Evolutionary conservation across 2,888 invertebrate species (phyloP), one percentile per base, ranked within the genome.

Genomic region (Agrotis exclamationis): DNA sequence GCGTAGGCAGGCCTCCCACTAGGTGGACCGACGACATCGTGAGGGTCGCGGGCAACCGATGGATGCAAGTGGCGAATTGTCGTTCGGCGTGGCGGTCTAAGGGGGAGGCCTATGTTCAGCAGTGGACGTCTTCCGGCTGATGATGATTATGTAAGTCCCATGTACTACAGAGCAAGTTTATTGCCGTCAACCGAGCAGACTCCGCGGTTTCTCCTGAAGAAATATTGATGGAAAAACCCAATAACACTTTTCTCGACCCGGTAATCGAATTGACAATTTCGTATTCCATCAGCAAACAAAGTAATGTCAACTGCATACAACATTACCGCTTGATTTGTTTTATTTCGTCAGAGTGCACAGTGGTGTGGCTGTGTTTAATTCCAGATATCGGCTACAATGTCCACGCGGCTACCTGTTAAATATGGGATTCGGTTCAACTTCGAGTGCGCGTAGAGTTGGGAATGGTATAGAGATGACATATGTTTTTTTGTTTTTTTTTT

Each of bases 321-420:
- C 64, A 76, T 76, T 74, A 66, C 63, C 50, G 73, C 50, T 16
- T 33, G 53, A 47, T 63, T 76, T 13, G 67, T 80, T 76, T 85
- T 85, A 82, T 85, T 85, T 76, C 72, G 76, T 80, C 75, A 82
- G 77, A 70, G 77, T 76, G 64, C 74, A 80, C 72, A 58, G 72
- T 75, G 66, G 84, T 81, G 85, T 80, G 86, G 81, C 80, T 77
- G 83, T 88, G 85, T 85, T 88, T 88, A 89, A 91, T 89, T 86
- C 88, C 87, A 85, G 89, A 91, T 93, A 94, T 94, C 93, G 82
- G 86, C 85, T 87, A 90, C 91, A 89, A 83, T 88, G 90, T 88
- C 85, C 83, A 85, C 88, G 83, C 86, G 87, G 92, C 93, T 94
- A 93, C 93, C 92, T 92, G 93, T 93, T 92, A 92, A 92, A 92